These are phyloP conservation scores for Tachina fera DNA, from an alignment of 2,888 invertebrate species.

Conservation along the genomic window DNA sequence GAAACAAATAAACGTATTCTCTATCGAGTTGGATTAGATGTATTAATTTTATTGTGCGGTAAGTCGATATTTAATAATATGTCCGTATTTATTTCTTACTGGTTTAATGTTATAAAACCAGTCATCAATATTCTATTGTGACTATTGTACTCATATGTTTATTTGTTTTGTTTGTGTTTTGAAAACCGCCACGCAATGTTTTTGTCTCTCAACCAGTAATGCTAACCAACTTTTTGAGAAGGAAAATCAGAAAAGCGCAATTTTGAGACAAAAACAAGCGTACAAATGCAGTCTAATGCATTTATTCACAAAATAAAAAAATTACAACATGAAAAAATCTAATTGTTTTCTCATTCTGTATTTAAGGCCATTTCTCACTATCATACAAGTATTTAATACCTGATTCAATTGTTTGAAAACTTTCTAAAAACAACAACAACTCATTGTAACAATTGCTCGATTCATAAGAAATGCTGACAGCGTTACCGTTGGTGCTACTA, in stretches of 20 bases:
- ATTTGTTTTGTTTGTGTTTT: slow-evolving; percentile 15
- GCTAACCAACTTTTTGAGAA: neutral
- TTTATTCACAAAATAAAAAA: too few relatives aligned
- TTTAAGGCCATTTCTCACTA: too few relatives aligned
- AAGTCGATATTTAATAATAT: slow-evolving; percentile 86
- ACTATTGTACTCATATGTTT: neutral
- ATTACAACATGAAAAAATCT: too few relatives aligned
- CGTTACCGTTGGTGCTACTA: too few relatives aligned
- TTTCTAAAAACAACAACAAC: too few relatives aligned
- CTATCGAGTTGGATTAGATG: slow-evolving; percentile 87
- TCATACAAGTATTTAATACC: too few relatives aligned
- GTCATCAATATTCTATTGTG: neutral
- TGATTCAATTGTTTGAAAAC: too few relatives aligned
- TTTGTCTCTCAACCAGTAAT: neutral
- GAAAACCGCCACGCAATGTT: slow-evolving; percentile 15
- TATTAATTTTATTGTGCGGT: slow-evolving; percentile 88
- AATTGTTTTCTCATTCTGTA: too few relatives aligned
- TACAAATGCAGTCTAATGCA: too few relatives aligned
- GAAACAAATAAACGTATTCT: slow-evolving; percentile 83
- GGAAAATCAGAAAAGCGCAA: slow-evolving; percentile 11
- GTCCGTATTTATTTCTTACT: neutral
- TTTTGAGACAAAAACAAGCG: too few relatives aligned
- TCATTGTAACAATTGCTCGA: too few relatives aligned
- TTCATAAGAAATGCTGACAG: too few relatives aligned
- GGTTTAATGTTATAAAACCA: slow-evolving; percentile 2